Percentiles rank a stretch among this genome's conserved stretches.
Evolutionary conservation across 2,113 vertebrate species (phyloP).

Genomic region (Daubentonia madagascariensis): DNA sequence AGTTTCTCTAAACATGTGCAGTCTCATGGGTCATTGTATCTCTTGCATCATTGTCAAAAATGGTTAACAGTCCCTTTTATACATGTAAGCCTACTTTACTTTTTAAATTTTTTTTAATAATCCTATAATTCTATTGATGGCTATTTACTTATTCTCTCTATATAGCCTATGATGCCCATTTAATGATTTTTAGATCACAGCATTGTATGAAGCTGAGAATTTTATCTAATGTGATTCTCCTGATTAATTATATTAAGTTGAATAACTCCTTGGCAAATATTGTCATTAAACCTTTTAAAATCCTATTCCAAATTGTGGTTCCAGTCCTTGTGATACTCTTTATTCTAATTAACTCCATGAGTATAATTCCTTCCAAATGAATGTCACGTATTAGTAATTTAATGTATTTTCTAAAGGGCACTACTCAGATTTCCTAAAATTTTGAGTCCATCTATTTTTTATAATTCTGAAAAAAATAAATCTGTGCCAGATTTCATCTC

Average conservation of each 20-base stretch:
- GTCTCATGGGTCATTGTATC: background rate
- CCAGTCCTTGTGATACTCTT: background rate
- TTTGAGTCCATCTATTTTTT: background rate
- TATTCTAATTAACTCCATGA: background rate
- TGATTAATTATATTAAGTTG: background rate
- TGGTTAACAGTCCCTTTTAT: background rate
- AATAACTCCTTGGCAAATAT: slow-evolving; percentile 7
- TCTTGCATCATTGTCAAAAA: background rate
- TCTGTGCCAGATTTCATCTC: background rate
- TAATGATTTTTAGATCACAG: background rate
- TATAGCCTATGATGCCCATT: background rate
- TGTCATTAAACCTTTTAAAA: background rate
- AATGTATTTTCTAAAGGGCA: background rate
- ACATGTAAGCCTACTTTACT: background rate
- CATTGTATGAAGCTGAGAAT: background rate
- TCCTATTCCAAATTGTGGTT: background rate
- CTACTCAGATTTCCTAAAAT: background rate
- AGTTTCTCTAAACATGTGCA: background rate
- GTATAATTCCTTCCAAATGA: background rate
- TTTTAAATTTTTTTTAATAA: background rate
- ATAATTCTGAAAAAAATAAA: slow-evolving; percentile 22
- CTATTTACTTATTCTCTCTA: background rate
- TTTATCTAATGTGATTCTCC: background rate
- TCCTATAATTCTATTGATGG: background rate
- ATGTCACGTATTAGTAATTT: slow-evolving; percentile 29